phyloP scores from a whole-genome alignment of 2,888 invertebrate genomes.

The Caenorhabditis wallacei region DNA sequence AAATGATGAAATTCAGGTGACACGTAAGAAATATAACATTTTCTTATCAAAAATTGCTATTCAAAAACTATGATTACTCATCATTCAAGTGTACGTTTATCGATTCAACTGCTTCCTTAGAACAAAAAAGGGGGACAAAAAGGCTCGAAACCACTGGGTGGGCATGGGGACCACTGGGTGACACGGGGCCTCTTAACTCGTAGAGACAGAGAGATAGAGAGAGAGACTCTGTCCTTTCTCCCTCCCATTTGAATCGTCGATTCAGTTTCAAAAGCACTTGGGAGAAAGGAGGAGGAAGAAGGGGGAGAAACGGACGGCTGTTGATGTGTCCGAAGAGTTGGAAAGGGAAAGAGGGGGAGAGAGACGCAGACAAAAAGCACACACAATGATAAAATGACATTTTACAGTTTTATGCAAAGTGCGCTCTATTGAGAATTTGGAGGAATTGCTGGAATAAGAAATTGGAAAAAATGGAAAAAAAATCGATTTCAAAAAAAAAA shows the following conservation, averaged over 20 bases:
- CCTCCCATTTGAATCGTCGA: slow-evolving; percentile 47
- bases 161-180: neutral
- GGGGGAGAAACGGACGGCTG: slow-evolving; percentile 46
- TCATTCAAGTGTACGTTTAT: slow-evolving; percentile 27
- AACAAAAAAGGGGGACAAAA: neutral
- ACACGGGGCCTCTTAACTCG: neutral
- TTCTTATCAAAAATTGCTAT: slow-evolving; percentile 31
- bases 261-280: slow-evolving; percentile 48
- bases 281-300: neutral
- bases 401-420: too few relatives aligned
- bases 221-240: neutral
- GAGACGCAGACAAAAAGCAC: slow-evolving; percentile 27
- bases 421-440: too few relatives aligned
- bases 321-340: slow-evolving; percentile 39
- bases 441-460: too few relatives aligned
- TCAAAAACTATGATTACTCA: slow-evolving; percentile 40
- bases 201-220: slow-evolving; percentile 33
- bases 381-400: slow-evolving; percentile 28
- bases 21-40: slow-evolving; percentile 6
- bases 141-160: neutral
- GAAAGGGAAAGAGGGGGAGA: slow-evolving; percentile 13
- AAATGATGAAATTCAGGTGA: slow-evolving; percentile 4
- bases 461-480: too few relatives aligned
- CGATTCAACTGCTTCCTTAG: neutral
- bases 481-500: neutral